phyloP scores from a whole-genome alignment of 2,888 invertebrate genomes.

The Drosophila picticornis region DNA sequence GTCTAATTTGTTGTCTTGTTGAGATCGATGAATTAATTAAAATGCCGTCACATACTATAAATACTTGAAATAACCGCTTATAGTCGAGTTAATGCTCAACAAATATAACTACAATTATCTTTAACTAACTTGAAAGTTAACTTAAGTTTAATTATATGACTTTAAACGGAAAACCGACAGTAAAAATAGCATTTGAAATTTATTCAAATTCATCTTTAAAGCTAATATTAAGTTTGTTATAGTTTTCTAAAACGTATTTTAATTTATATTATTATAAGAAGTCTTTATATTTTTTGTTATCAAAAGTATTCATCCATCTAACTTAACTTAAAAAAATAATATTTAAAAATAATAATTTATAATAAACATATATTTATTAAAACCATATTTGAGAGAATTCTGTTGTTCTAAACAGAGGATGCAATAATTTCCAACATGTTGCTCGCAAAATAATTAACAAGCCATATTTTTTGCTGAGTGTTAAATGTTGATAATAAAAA shows the following conservation, averaged over 20 bases:
- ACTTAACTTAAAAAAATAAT: background rate
- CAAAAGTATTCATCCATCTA: background rate
- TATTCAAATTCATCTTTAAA: background rate
- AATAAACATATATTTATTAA: background rate
- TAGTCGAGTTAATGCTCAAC: conserved; percentile 9
- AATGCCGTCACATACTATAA: conserved; percentile 38
- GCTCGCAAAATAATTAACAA: background rate
- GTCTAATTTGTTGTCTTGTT: conserved; percentile 40
- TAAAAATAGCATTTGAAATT: background rate
- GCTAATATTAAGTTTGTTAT: background rate
- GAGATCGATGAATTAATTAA: conserved; percentile 39
- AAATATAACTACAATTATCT: conserved; percentile 15
- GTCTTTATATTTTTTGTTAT: background rate
- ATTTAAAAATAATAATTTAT: background rate
- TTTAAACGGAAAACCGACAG: background rate
- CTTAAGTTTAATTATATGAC: background rate
- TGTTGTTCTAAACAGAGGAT: background rate
- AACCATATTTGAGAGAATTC: background rate
- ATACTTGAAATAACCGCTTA: conserved; percentile 35
- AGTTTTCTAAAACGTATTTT: background rate
- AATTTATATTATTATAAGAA: background rate
- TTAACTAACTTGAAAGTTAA: background rate
- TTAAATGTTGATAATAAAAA: conserved; percentile 19
- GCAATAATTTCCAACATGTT: conserved; percentile 1
- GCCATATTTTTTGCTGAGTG: background rate